These are phyloP conservation scores for Galagoides demidoff DNA, from an alignment of 2,797 vertebrate genomes.

Conservation along the genomic window DNA sequence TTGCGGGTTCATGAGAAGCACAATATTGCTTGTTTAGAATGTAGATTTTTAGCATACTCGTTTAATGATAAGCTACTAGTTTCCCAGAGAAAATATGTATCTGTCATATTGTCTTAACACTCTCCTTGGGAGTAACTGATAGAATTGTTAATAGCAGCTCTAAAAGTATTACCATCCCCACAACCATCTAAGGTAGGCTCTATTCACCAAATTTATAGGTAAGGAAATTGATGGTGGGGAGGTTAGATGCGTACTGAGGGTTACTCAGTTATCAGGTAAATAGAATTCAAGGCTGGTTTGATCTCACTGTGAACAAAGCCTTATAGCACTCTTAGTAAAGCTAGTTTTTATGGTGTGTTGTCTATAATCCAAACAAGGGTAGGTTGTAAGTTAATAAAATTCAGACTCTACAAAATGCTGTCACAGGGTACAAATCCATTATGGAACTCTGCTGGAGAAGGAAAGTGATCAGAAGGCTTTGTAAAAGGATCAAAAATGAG, in stretches of 20 bases:
- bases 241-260: neutral
- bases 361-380: neutral
- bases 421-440: too few relatives aligned
- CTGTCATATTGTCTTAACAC: neutral
- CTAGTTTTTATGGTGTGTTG: neutral
- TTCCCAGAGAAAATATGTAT: neutral
- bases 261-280: neutral
- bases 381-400: neutral
- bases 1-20: neutral
- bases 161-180: neutral
- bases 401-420: neutral
- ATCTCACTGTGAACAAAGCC: neutral
- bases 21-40: neutral
- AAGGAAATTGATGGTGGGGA: neutral
- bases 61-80: neutral
- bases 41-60: neutral
- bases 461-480: neutral
- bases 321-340: neutral
- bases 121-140: neutral
- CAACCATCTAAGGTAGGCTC: neutral
- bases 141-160: neutral
- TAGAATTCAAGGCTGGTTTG: neutral
- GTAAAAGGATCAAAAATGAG: neutral
- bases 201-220: neutral
- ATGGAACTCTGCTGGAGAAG: neutral